These are phyloP conservation scores for Glandiceps talaboti DNA, from an alignment of 53 echinoderm and acorn worm genomes.

Conservation along the genomic window DNA sequence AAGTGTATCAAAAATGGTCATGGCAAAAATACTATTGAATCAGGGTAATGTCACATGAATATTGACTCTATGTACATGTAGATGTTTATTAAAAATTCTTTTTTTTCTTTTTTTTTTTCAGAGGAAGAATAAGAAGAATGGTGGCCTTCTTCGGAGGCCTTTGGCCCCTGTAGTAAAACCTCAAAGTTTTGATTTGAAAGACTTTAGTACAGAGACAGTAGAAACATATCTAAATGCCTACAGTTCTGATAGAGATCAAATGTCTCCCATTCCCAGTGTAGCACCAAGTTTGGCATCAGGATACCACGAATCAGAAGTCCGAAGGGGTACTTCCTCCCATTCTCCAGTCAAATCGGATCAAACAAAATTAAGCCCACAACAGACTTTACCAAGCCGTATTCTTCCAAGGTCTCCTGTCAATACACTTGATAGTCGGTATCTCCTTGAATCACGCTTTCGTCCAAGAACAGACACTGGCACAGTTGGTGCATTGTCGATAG, in stretches of 20 bases:
- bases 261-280: constrained; percentile 61
- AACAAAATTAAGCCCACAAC: constrained; percentile 8
- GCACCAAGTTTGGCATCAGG: constrained; percentile 72
- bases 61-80: no score
- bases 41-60: no score
- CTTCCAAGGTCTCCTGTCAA: constrained; percentile 5
- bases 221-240: constrained; percentile 17
- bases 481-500: constrained; percentile 50
- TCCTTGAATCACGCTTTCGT: constrained; percentile 57
- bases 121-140: constrained; percentile 25
- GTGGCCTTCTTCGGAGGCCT: constrained; percentile 51
- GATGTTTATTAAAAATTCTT: no score
- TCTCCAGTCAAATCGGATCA: constrained; percentile 36
- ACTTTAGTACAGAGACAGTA: not conserved
- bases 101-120: not conserved
- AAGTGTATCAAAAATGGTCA: no score
- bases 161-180: constrained; percentile 33
- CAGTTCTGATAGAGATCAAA: constrained; percentile 24
- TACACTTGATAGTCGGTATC: constrained; percentile 45
- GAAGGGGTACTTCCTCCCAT: constrained; percentile 68
- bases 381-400: constrained; percentile 7
- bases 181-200: not conserved
- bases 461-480: constrained; percentile 15
- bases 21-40: no score
- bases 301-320: constrained; percentile 35